Base-by-base conservation (phyloP, 2,888 invertebrate genomes). In the Agrypnus murinus region DNA sequence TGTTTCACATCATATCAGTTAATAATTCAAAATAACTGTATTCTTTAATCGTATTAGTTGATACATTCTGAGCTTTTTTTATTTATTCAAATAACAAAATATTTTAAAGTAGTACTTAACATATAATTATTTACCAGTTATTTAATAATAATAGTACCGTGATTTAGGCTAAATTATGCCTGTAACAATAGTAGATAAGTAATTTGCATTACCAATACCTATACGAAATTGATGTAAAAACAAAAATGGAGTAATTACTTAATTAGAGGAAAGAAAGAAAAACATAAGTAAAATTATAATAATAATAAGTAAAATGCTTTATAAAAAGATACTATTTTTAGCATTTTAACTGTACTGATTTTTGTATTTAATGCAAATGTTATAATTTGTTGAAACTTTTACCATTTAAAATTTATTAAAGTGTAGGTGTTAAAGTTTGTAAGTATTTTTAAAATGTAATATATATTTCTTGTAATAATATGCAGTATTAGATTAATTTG, bases 271-370 rank as follows among this genome's bases (percentile, higher is more conserved):
- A n/a, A 40, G 2, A 3, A n/a, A 40, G 12, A 40, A 40, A 40
- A 40, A 40, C 12, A 40, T 40, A 40, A 40, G 12, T 4, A 10
- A 40, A 40, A 40, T 40, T 25, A 25, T 5, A 25, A 25, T 25
- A 25, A 25, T 25, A 25, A 25, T 5, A 25, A 25, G 5, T 25
- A 25, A 25, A 25, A 25, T 25, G 25, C 25, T 25, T 2, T 38
- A n/a, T 38, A 38, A 38, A 38, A 38, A 17, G 7, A 14, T n/a
- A n/a, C n/a, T n/a, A 7, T 48, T 15, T 14, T 36, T 48, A 36
- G 48, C 48, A 36, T 62, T 62, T 62, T 62, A 48, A 62, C 25
- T 36, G 62, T 62, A 62, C 62, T 62, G 62, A 62, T 62, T 45
- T 12, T 31, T 32, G n/a, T n/a, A 15, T 14, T 1, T 48, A 48